Conservation (phyloP, 2,113 vertebrate species). For the Todiramphus saurophagus region DNA sequence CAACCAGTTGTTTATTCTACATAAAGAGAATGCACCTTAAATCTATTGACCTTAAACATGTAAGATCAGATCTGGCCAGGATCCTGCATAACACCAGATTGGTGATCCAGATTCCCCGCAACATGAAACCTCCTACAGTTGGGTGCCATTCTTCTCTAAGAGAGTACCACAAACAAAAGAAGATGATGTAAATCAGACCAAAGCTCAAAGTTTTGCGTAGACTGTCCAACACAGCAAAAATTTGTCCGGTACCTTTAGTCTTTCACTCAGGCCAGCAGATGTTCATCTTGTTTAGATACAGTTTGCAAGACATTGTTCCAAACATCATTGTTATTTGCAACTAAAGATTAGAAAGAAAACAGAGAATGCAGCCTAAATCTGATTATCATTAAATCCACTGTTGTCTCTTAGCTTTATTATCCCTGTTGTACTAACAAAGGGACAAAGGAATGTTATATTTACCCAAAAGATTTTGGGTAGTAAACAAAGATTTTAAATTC, state of each 20-base stretch:
- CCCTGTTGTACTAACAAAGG: background rate
- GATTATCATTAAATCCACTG: slow-evolving; percentile 40
- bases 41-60: background rate
- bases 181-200: background rate
- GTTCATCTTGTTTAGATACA: background rate
- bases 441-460: slow-evolving; percentile 19
- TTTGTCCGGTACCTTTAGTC: background rate
- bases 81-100: background rate
- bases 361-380: background rate
- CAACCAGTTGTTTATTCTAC: background rate
- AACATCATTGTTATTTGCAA: background rate
- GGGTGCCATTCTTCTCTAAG: background rate
- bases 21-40: background rate
- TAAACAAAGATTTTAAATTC: slow-evolving; percentile 22
- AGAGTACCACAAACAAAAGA: background rate
- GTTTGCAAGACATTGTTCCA: background rate
- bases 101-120: background rate
- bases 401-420: slow-evolving; percentile 23
- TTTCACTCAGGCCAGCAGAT: background rate
- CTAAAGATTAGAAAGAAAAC: background rate
- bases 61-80: background rate
- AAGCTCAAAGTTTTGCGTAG: background rate
- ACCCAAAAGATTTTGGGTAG: background rate
- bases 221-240: background rate
- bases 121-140: background rate